Percentiles rank a stretch among this genome's conserved stretches.
Evolutionary conservation across 1,140 invertebrate genomes (phyloP).

Genomic region (Drosophila ficusphila): DNA sequence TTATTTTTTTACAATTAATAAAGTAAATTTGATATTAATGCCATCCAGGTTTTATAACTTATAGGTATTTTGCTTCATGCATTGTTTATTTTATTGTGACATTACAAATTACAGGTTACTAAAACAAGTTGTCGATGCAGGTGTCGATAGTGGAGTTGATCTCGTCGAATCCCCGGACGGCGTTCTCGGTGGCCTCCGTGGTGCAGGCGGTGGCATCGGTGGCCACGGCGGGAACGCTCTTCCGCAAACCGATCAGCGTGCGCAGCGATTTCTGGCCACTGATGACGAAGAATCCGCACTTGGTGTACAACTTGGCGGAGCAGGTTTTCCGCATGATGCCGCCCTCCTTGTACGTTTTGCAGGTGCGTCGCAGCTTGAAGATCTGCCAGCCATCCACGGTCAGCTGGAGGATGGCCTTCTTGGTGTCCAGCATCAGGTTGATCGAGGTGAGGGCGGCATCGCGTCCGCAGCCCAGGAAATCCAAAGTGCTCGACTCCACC

Average conservation of each 20-base stretch:
- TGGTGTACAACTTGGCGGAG: not conserved
- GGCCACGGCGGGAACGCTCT: constrained; percentile 47
- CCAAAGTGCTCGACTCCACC: constrained; percentile 24
- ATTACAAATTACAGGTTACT: not conserved
- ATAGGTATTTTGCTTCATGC: no score
- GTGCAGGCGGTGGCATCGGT: constrained; percentile 52
- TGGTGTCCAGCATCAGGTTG: constrained; percentile 35
- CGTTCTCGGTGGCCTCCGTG: constrained; percentile 26
- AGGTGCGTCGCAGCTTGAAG: not conserved
- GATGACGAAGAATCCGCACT: not conserved
- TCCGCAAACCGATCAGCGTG: constrained; percentile 28
- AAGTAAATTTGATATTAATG: no score
- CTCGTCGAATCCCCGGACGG: constrained; percentile 20
- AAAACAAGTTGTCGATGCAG: constrained; percentile 20
- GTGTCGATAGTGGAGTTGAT: constrained; percentile 35
- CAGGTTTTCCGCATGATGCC: rapidly evolving
- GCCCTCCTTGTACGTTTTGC: not conserved
- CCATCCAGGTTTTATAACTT: no score
- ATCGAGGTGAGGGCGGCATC: constrained; percentile 33
- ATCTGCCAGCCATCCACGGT: constrained; percentile 33
- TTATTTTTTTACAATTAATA: no score
- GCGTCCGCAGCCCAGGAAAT: constrained; percentile 36
- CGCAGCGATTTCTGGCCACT: constrained; percentile 34
- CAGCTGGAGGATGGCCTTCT: constrained; percentile 39
- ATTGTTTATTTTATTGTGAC: not conserved